Evolutionary conservation across 2,888 invertebrate species (phyloP), one percentile per base, ranked within the genome.

Genomic region (Stictocephala bisonia): DNA sequence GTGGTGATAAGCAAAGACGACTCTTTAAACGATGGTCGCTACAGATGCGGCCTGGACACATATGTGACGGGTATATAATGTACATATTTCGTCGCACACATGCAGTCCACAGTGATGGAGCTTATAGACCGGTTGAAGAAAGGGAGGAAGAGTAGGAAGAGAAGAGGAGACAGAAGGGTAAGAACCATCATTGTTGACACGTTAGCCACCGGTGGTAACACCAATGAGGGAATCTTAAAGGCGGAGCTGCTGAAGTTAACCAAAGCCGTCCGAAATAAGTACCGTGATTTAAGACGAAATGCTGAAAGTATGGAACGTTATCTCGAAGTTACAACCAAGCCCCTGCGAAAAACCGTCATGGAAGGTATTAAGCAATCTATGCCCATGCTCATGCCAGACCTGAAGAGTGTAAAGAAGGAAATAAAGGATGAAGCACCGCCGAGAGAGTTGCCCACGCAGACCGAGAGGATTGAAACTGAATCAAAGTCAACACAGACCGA

Each of bases 21-120:
- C 58, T 18, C 60, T 3, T 48, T 81, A 1, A 70, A 80, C n/a
- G 53, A 75, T 11, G 82, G 81, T 7, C 74, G 82, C 27, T 82
- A 82, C 75, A 75, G 82, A 41, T 79, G 79, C 76, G 80, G 80
- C 11, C 81, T 82, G 70, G 80, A 81, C 44, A 11, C 53, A 53
- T 20, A 20, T 35, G 4, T 60, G 18, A 22, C 18, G 3, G 41
- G 18, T 41, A 67, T 67, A 67, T 18, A 67, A 22, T 35, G 26
- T 2, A 67, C 13, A n/a, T n/a, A n/a, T n/a, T n/a, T n/a, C n/a
- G n/a, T n/a, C n/a, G n/a, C n/a, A n/a, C n/a, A n/a, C n/a, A n/a
- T n/a, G n/a, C n/a, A n/a, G n/a, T n/a, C n/a, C n/a, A n/a, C n/a
- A n/a, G n/a, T n/a, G n/a, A n/a, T 4, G 13, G 2, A 51, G 4